Conservation (phyloP, 2,797 vertebrate species). For the Gorsachius magnificus region DNA sequence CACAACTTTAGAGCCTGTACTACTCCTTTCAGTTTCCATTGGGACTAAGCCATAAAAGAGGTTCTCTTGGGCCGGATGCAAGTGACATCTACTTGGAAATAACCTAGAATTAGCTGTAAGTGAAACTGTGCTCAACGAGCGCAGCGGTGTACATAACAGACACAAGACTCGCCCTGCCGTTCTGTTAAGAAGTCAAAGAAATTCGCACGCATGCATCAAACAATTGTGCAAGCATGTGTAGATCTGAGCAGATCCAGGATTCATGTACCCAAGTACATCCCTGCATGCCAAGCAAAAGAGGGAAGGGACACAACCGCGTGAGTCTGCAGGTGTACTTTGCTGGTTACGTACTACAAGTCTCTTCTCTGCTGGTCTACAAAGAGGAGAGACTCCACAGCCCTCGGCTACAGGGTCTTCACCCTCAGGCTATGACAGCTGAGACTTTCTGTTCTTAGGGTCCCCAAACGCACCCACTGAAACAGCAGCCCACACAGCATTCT, state of each 20-base stretch:
- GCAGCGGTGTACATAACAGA: rapidly evolving
- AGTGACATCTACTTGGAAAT: not conserved
- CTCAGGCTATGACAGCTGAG: not conserved
- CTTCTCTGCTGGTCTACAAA: not conserved
- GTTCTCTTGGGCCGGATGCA: not conserved
- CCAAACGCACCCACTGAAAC: rapidly evolving
- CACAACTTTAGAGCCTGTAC: not conserved
- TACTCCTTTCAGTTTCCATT: not conserved
- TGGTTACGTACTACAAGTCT: rapidly evolving
- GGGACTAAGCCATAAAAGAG: not conserved
- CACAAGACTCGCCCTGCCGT: not conserved
- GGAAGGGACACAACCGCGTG: not conserved
- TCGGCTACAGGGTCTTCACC: not conserved
- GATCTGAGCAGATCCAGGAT: not conserved
- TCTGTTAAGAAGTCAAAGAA: not conserved
- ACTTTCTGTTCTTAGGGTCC: not conserved
- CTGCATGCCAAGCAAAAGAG: not conserved
- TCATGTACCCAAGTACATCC: rapidly evolving
- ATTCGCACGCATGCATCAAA: not conserved
- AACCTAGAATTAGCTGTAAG: not conserved
- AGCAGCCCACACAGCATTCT: not conserved
- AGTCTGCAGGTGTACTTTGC: not conserved
- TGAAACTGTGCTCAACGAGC: not conserved
- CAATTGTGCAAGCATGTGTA: constrained; percentile 44
- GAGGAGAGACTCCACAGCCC: not conserved